Base-by-base conservation (phyloP, 2,888 invertebrate species). In the Torymus tubicola region DNA sequence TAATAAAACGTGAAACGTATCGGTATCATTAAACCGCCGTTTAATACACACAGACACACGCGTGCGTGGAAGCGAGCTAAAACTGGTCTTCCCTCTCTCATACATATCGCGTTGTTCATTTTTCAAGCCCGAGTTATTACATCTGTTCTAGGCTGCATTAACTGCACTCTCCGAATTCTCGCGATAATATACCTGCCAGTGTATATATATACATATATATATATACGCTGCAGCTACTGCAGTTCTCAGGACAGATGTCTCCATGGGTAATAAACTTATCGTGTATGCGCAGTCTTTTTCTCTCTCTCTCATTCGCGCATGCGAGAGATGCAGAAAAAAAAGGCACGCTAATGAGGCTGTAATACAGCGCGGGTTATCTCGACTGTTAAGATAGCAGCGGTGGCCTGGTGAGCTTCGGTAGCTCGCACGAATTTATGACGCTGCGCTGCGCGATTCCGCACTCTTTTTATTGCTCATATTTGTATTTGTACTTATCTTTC, bases 321-420 rank as follows among this genome's bases (percentile, higher is more conserved):
- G n/a, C n/a, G 14, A 10, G 16, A 69, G 16, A n/a, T 4, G 55
- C 50, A 52, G 24, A 21, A 53, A 61, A 52, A 52, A 21, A 53
- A 61, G 60, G 80, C 83, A 84, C 84, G 84, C 83, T 82, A 86
- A 86, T 84, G 84, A 85, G 83, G 82, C 82, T 83, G 83, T 83
- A 84, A 83, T 84, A 81, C 84, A 81, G 76, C 74, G 74, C 67
- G 78, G 82, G 82, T 82, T 84, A 84, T 84, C 84, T 82, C 60
- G 16, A 71, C 61, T 67, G 64, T 64, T 77, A 61, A 78, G 65
- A 42, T 78, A 72, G 65, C 50, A n/a, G 21, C 60, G 24, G 60
- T 60, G 67, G 74, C 18, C 42, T 50, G 18, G 52, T n/a, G 8
- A 2, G 64, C 42, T 42, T 42, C 42, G 42, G 42, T 42, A 42